Conservation (phyloP, 2,113 vertebrate genomes). For the Struthio camelus region DNA sequence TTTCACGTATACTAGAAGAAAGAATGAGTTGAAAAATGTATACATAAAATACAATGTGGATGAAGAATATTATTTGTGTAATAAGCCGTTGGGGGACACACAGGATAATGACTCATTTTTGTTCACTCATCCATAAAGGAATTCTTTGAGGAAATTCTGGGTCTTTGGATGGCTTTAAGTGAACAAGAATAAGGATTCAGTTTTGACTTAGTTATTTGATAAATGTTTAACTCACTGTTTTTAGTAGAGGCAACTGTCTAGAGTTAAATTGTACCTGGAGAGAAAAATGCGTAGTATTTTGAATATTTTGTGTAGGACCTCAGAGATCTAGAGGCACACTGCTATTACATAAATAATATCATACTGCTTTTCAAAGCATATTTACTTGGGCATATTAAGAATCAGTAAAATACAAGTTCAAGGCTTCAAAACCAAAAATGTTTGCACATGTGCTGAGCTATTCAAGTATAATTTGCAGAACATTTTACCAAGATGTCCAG, state of each 20-base stretch:
- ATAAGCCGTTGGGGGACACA: not conserved
- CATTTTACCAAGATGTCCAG: not conserved
- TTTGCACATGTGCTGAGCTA: not conserved
- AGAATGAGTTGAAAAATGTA: not conserved
- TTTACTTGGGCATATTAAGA: not conserved
- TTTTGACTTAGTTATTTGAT: not conserved
- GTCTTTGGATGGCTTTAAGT: not conserved
- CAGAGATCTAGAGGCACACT: not conserved
- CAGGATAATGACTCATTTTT: not conserved
- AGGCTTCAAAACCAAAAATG: not conserved
- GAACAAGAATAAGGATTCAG: not conserved
- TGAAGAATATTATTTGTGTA: not conserved
- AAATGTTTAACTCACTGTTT: not conserved
- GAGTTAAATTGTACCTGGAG: not conserved
- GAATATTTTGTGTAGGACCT: not conserved
- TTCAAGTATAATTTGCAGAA: not conserved
- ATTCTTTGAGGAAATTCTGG: not conserved
- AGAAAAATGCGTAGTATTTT: not conserved
- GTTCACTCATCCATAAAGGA: not conserved
- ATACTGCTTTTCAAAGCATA: not conserved
- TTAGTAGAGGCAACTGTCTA: not conserved
- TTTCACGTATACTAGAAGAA: not conserved
- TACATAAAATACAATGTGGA: rapidly evolving
- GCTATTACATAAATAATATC: not conserved
- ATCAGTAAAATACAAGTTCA: slow-evolving; percentile 5